A percentile compares a stretch with the other conserved stretches of the same genome.
Conservation (phyloP, 2,797 vertebrate genomes). For the Gouania willdenowi region DNA sequence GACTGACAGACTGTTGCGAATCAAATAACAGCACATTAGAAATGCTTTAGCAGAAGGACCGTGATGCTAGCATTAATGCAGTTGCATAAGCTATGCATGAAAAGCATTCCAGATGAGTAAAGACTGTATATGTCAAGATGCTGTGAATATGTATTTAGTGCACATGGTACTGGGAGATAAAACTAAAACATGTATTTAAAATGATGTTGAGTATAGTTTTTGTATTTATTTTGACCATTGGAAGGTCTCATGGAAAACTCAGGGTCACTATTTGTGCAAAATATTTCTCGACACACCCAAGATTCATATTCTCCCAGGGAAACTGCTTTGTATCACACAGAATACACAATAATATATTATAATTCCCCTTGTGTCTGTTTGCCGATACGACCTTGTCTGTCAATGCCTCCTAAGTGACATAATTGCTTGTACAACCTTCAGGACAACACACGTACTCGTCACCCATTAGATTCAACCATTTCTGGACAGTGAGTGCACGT, state of each 20-base stretch:
- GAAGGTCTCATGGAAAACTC: slow-evolving; percentile 23
- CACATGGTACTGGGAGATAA: too few relatives aligned
- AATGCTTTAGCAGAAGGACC: too few relatives aligned
- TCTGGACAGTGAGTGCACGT: slow-evolving; percentile 41
- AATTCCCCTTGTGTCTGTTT: slow-evolving; percentile 64
- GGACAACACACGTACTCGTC: slow-evolving; percentile 54
- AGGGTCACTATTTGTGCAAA: slow-evolving; percentile 21
- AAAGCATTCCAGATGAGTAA: too few relatives aligned
- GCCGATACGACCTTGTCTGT: slow-evolving; percentile 67
- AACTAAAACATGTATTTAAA: too few relatives aligned
- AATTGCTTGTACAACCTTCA: slow-evolving; percentile 71
- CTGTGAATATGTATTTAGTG: too few relatives aligned
- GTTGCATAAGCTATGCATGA: too few relatives aligned
- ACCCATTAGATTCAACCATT: slow-evolving; percentile 50
- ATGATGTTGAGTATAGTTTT: too few relatives aligned
- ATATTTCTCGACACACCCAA: slow-evolving; percentile 32
- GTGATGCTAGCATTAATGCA: too few relatives aligned
- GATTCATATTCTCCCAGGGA: slow-evolving; percentile 53
- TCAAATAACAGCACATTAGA: too few relatives aligned
- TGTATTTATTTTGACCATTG: too few relatives aligned
- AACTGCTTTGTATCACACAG: slow-evolving; percentile 42
- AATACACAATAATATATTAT: slow-evolving; percentile 62
- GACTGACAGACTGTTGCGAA: too few relatives aligned
- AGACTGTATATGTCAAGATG: too few relatives aligned
- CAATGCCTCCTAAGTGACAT: slow-evolving; percentile 62